These are phyloP conservation scores for Drosophila mayri DNA, from an alignment of 1,140 invertebrate genomes.

Conservation along the genomic window DNA sequence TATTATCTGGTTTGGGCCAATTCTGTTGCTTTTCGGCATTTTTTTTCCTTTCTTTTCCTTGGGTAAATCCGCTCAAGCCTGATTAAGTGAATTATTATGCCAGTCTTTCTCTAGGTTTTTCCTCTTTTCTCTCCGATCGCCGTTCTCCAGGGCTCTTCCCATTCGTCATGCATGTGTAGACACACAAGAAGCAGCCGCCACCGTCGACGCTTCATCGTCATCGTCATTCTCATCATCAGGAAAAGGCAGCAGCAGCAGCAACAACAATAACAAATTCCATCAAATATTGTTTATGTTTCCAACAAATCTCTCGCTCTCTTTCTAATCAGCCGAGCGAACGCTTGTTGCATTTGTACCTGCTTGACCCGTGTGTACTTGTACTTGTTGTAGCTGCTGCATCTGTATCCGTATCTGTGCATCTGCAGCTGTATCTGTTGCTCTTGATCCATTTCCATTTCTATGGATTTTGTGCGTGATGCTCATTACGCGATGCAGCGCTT, in stretches of 20 bases:
- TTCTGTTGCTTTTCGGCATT: conserved; percentile 29
- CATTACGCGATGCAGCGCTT: conserved; percentile 55
- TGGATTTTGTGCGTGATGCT: conserved; percentile 78
- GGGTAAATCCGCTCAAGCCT: conserved; percentile 77
- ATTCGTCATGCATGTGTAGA: conserved; percentile 79
- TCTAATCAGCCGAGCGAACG: conserved; percentile 73
- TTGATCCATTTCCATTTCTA: conserved; percentile 82
- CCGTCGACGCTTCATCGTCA: conserved; percentile 32
- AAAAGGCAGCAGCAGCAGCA: conserved; percentile 36
- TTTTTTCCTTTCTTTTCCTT: conserved; percentile 31
- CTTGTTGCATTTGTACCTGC: conserved; percentile 83
- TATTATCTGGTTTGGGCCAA: conserved; percentile 65
- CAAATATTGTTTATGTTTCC: conserved; percentile 82
- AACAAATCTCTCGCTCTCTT: conserved; percentile 67
- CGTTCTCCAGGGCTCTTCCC: conserved; percentile 24
- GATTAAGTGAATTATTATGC: conserved; percentile 81
- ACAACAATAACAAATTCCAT: conserved; percentile 45
- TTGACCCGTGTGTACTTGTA: conserved; percentile 60
- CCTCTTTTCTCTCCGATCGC: neutral
- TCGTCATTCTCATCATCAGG: conserved; percentile 11
- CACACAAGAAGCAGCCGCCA: conserved; percentile 69
- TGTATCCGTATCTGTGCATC: conserved; percentile 9
- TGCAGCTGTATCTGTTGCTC: conserved; percentile 55
- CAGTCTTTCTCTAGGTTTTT: conserved; percentile 17
- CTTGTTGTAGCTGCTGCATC: conserved; percentile 32